Percentiles rank a stretch among this genome's conserved stretches.
Evolutionary conservation across 2,113 vertebrate species (phyloP).

Genomic region (Bothrops jararaca): DNA sequence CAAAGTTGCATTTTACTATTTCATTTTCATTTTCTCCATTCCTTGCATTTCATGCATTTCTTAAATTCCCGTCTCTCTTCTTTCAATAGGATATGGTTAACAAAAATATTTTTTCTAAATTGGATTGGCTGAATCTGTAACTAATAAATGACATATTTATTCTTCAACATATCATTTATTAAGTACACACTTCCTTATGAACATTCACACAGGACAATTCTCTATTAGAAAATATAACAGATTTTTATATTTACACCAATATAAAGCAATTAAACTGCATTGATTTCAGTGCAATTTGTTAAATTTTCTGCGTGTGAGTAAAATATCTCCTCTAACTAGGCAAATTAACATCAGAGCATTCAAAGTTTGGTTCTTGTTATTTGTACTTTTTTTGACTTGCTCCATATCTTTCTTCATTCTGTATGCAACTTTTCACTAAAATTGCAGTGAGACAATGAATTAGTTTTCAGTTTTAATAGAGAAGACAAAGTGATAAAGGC

Average conservation of each 20-base stretch:
- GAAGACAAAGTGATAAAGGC: neutral
- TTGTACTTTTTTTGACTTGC: neutral
- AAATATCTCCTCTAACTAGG: neutral
- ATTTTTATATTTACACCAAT: neutral
- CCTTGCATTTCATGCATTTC: neutral
- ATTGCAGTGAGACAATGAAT: neutral
- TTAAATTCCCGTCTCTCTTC: fast-evolving
- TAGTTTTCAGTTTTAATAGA: neutral
- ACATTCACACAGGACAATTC: neutral
- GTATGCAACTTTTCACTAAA: neutral
- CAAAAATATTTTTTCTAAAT: neutral
- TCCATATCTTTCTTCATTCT: neutral
- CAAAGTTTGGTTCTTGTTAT: neutral
- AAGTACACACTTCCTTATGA: neutral
- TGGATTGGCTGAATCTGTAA: neutral
- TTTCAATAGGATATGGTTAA: neutral
- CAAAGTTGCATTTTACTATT: neutral
- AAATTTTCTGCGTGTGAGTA: neutral
- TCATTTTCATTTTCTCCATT: neutral
- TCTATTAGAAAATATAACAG: neutral
- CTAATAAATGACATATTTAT: conserved; percentile 1
- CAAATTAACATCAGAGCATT: fast-evolving
- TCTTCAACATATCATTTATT: conserved; percentile 23
- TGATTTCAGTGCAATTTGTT: neutral
- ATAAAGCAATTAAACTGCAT: neutral